phyloP scores from a whole-genome alignment of 2,888 invertebrate genomes.

The Stenotaenia linearis region DNA sequence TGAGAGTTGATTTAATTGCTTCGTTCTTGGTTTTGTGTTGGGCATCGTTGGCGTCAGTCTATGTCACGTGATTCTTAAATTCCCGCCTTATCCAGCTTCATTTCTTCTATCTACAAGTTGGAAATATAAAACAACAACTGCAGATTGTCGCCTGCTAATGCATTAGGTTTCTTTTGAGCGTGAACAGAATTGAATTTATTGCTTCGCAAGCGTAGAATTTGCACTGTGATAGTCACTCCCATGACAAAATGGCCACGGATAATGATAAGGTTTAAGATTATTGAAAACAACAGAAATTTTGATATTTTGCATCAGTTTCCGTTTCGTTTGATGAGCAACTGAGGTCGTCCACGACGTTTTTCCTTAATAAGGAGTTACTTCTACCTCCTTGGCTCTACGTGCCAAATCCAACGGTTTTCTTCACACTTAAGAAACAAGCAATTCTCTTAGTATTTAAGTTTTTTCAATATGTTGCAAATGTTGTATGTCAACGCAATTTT shows the following conservation, averaged over 20 bases:
- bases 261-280: not conserved
- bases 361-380: not conserved
- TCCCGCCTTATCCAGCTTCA: slow-evolving; percentile 1
- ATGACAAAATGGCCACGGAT: not conserved
- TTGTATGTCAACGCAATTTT: not conserved
- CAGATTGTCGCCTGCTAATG: not conserved
- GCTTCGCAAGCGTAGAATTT: not conserved
- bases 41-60: slow-evolving; percentile 15
- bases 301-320: not conserved
- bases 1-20: slow-evolving; percentile 8
- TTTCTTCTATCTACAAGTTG: slow-evolving; percentile 6
- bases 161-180: slow-evolving; percentile 10
- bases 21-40: slow-evolving; percentile 22
- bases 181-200: not conserved
- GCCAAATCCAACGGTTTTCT: not conserved
- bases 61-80: slow-evolving; percentile 10
- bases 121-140: not conserved
- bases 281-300: not conserved
- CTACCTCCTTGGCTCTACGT: no score
- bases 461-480: not conserved
- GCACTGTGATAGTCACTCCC: not conserved
- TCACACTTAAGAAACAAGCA: not conserved
- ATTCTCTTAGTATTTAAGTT: not conserved
- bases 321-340: not conserved
- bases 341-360: not conserved